Base-by-base conservation (phyloP, 1,140 invertebrate species). In the Drosophila sturtevanti region DNA sequence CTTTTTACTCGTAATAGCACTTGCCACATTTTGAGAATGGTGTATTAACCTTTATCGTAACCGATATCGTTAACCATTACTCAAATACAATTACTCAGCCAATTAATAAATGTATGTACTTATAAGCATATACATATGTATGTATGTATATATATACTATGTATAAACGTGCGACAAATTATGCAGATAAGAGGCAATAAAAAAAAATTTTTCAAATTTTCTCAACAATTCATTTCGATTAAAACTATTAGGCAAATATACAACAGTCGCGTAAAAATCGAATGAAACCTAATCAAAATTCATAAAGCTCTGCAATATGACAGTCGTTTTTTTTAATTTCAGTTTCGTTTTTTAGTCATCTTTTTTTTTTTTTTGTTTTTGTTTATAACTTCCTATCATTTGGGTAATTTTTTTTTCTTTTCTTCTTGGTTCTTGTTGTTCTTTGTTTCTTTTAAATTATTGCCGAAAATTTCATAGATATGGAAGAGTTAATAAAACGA, bases 391-490 rank as follows among this genome's bases (percentile, higher is more conserved):
- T 18, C 41, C 41, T 48, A 48, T 48, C 41, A 48, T 11, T 48
- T 48, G 16, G 41, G 16, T 14, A 16, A 48, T 48, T 48, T 48
- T 18, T 48, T 41, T 14, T 41, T 14, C 4, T 35, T 35, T n/a
- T 38, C n/a, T 38, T 37, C n/a, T 38, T 14, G 27, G 27, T 38
- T n/a, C n/a, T 38, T 38, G 12, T 38, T 38, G 37, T 14, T 38
- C 12, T n/a, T 38, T 38, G 12, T 31, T 31, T 31, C 27, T 31
- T 31, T 31, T 31, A 31, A 31, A n/a, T 38, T 48, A 48, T 48
- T 48, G 16, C 41, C 41, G 41, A 48, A 31, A 48, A 48, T 48
- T 48, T 48, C 41, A 48, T 48, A 48, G 41, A 48, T 48, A 48
- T 48, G 41, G 41, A 48, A 11, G 41, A 48, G 16, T 48, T 48